phyloP scores from a whole-genome alignment of 2,888 invertebrate species.

The Chrysina gloriosa region DNA sequence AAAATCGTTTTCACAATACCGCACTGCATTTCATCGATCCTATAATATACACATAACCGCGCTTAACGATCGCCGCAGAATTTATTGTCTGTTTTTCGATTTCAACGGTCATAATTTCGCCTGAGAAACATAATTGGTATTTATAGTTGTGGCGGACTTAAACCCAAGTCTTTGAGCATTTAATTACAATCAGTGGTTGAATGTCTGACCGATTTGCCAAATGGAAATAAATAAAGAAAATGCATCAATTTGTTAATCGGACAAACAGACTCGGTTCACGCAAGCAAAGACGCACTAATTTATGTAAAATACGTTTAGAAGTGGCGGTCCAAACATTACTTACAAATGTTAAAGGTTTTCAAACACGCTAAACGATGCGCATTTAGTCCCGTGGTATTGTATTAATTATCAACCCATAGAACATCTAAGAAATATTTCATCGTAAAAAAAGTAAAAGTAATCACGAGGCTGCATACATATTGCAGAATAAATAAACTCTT shows the following conservation, averaged over 20 bases:
- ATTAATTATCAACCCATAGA: neutral
- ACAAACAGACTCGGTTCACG: conserved; percentile 3
- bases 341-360: neutral
- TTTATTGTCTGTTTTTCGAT: conserved; percentile 17
- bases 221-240: conserved; percentile 9
- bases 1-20: conserved; percentile 28
- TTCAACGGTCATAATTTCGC: neutral
- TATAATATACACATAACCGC: neutral
- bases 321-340: neutral
- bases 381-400: neutral
- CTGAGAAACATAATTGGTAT: conserved; percentile 27
- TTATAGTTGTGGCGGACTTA: conserved; percentile 20
- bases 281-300: neutral
- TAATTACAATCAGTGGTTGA: conserved; percentile 17
- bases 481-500: too few relatives aligned
- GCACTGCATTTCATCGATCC: conserved; percentile 22
- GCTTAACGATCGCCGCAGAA: neutral
- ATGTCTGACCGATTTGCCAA: neutral
- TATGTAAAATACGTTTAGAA: neutral
- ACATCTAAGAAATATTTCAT: too few relatives aligned
- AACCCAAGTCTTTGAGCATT: conserved; percentile 15
- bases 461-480: too few relatives aligned
- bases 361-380: neutral
- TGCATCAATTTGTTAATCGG: conserved; percentile 6
- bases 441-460: too few relatives aligned